Base-by-base conservation (phyloP, 2,797 vertebrate species). In the Choloepus didactylus region DNA sequence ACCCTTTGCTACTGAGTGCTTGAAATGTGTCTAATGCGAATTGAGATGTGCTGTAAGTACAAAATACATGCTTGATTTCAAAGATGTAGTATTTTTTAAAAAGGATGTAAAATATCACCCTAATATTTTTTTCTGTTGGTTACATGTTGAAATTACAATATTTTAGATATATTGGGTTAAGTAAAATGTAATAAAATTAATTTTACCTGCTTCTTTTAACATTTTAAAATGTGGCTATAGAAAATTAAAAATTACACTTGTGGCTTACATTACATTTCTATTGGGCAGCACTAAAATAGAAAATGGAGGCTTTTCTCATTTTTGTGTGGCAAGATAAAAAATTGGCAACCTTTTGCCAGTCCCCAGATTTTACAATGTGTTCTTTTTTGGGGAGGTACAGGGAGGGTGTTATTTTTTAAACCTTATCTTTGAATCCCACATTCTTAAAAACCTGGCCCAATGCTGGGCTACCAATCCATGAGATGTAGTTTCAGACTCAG, bases 241-340 rank as follows among this genome's bases (percentile, higher is more conserved):
- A 70, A 89, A 94, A 21, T 46, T 85, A 38, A 3, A 92, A 87
- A 72, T 70, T 70, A 35, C 41, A 85, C 10, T 76, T 62, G n/a
- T 29, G 9, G 11, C 15, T 60, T 80, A 70, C 21, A n/a, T 44
- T 87, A 12, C 54, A 21, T 62, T 92, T 93, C 62, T 84, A 49
- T 69, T 49, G 46, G 10, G 49, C 49, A 87, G 76, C 46, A 56
- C 6, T 62, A 23, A 67, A 27, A 49, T 19, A 80, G 51, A 84
- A 79, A 15, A 51, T 59, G 25, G 60, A 81, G 21, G 5, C 38
- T 84, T 90, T 79, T 81, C 70, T 94, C 27, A 27, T 66, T 41
- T 86, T 85, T 90, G 75, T 10, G 51, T 69, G 35, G 64, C 72
- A 90, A 87, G 92, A 79, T 92, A 67, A 84, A 90, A 79, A 81